Percentiles rank a stretch among this genome's conserved stretches.
Evolutionary conservation across 2,113 vertebrate species (phyloP).

Genomic region (Cebus imitator): DNA sequence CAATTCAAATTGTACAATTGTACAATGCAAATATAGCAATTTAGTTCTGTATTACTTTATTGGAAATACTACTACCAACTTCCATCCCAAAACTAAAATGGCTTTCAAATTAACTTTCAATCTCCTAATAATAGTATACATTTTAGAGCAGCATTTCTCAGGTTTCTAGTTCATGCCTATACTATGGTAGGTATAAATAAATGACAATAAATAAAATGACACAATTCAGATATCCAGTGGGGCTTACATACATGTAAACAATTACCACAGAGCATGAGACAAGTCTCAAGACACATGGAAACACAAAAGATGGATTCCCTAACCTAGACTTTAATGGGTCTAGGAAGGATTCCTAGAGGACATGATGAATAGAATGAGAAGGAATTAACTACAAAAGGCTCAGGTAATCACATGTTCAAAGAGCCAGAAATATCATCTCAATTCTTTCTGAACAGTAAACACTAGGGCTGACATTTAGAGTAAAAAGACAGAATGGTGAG

Average conservation of each 20-base stretch:
- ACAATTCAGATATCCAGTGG: not conserved
- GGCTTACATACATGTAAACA: not conserved
- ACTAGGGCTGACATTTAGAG: not conserved
- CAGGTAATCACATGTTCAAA: not conserved
- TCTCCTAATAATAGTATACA: not conserved
- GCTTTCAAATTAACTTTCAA: constrained; percentile 17
- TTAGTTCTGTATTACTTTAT: not conserved
- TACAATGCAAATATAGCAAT: not conserved
- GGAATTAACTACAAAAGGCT: not conserved
- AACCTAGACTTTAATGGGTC: not conserved
- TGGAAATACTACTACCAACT: not conserved
- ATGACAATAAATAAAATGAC: not conserved
- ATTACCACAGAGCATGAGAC: not conserved
- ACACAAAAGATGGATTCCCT: not conserved
- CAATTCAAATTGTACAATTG: not conserved
- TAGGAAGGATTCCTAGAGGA: not conserved
- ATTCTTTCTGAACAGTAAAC: not conserved
- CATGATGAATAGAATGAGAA: not conserved
- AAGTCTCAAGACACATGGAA: not conserved
- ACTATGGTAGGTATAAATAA: not conserved
- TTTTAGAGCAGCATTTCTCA: not conserved
- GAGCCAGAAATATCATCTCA: not conserved
- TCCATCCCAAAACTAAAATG: not conserved
- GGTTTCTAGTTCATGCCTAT: not conserved
- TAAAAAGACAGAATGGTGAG: not conserved